Evolutionary conservation across 2,113 vertebrate genomes (phyloP), one percentile per base, ranked within the genome.

Genomic region (Cebus imitator): DNA sequence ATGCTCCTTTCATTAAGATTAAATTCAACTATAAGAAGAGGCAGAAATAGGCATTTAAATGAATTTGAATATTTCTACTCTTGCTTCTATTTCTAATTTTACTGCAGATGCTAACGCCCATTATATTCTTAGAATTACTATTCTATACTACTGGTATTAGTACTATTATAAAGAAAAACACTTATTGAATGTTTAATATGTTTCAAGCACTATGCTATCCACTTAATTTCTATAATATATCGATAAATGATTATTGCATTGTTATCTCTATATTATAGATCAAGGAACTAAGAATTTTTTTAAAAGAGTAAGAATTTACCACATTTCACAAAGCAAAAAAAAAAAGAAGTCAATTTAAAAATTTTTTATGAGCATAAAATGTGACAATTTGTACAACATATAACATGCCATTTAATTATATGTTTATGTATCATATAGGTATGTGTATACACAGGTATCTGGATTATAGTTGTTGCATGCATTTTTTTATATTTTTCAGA

Each of bases 401-500:
- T 96, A 85, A n/a, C 5, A 66, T n/a, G 18, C 11, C 80, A 79
- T 85, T 86, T n/a, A 66, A 85, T 75, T 57, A 1, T 58, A n/a
- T 84, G 43, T 10, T 58, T 58, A 52, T 37, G 5, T 64, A 50
- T 50, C 35, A 40, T n/a, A 61, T 52, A 37, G 9, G 7, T 68
- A 64, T 45, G 3, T 64, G 0, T 25, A 23, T 10, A 43, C 12
- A 16, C 6, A 20, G 52, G 27, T 25, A 68, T 76, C 55, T 82
- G 12, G 66, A 50, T 40, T 57, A 57, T 23, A 57, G 5, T 32
- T 57, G 6, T 75, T 57, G 12, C 40, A 73, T 88, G 3, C 2
- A 43, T 75, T 92, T 80, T 50, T 50, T 85, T 37, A 70, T 85
- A 27, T 94, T 94, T 96, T 94, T 78, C 94, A 97, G 95, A 96